Evolutionary conservation across 2,797 vertebrate genomes (phyloP).

Genomic region (Epinephelus malabaricus): DNA sequence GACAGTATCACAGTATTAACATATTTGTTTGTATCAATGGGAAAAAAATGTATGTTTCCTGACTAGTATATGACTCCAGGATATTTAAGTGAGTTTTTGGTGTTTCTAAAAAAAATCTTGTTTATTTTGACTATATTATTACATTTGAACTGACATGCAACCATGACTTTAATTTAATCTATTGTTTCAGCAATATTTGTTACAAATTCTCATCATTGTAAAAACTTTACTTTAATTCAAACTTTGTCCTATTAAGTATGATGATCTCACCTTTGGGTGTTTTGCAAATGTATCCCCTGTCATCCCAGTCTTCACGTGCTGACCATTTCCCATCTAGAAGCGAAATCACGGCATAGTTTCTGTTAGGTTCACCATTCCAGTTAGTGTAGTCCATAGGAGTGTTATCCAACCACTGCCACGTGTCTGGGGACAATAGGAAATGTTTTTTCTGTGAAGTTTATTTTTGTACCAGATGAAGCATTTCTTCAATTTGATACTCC

Average conservation of each 20-base stretch:
- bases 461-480: too few relatives aligned
- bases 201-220: not conserved
- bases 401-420: slow-evolving; percentile 58
- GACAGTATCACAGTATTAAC: too few relatives aligned
- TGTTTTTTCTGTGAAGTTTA: not conserved
- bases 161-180: too few relatives aligned
- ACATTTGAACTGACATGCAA: too few relatives aligned
- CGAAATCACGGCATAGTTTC: not conserved
- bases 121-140: too few relatives aligned
- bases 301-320: fast-evolving
- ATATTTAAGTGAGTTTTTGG: too few relatives aligned
- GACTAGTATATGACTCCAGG: too few relatives aligned
- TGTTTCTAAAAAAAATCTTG: too few relatives aligned
- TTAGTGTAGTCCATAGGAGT: slow-evolving; percentile 49
- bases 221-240: not conserved
- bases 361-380: not conserved
- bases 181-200: not conserved
- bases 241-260: not conserved
- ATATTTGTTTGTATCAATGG: too few relatives aligned
- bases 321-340: slow-evolving; percentile 38
- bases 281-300: slow-evolving; percentile 65
- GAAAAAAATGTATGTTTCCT: too few relatives aligned
- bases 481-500: too few relatives aligned
- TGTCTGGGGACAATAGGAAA: slow-evolving; percentile 31
- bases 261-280: slow-evolving; percentile 58